Evolutionary conservation across 2,888 invertebrate genomes (phyloP), one percentile per base, ranked within the genome.

Genomic region (Helicoverpa assulta): DNA sequence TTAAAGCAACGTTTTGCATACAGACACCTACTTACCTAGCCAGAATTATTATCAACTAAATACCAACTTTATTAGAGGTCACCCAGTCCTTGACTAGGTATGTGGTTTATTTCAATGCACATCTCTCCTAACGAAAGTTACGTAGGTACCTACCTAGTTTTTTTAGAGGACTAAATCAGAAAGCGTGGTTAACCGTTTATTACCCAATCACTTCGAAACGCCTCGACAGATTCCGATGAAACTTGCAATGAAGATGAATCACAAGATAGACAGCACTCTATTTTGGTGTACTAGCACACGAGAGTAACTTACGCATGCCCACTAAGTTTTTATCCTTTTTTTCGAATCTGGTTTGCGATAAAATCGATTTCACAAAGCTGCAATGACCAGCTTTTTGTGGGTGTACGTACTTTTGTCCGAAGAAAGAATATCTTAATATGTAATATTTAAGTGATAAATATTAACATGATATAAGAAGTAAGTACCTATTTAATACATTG

Each of bases 141-240:
- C 40, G 47, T 8, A 43, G 8, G 18, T 58, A 33, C 40, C n/a
- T 8, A 21, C 21, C 21, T 21, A 54, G 43, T 29, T 26, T 21
- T 62, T 18, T 37, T 52, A 70, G 53, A 59, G 33, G 12, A 77
- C 51, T 63, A 63, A 67, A 79, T 73, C 73, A 70, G 79, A 81
- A 73, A 73, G 80, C 73, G 76, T 82, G 73, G 62, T 70, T 68
- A 73, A 81, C 73, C 40, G 51, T 59, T 67, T 79, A 55, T 79
- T 82, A 72, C 70, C 53, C 63, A 81, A 80, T 82, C 67, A 56
- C 40, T 64, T 26, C 64, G 71, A 80, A 79, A 79, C 65, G 69
- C 67, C 73, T 72, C 63, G 67, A 72, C 82, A 70, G 68, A 77
- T 74, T 68, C 66, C 68, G 69, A 70, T 77, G 69, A 76, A 80